A percentile compares a stretch with the other conserved stretches of the same genome.
Conservation (phyloP, 2,113 vertebrate genomes). For the Coptodon bakossiorum region DNA sequence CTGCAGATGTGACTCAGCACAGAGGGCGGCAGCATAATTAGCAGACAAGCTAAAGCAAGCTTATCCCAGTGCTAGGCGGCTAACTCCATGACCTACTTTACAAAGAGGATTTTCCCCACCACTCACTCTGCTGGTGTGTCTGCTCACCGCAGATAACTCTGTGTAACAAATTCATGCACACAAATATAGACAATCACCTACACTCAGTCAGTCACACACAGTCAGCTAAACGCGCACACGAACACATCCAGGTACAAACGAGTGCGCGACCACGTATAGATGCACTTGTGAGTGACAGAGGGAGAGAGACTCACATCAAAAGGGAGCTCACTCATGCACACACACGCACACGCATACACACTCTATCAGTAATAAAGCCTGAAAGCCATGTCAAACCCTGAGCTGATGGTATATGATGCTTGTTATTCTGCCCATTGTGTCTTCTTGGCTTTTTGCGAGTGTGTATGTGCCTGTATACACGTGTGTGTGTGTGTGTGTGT, state of each 20-base stretch:
- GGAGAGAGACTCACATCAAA: background rate
- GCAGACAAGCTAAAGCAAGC: constrained; percentile 58
- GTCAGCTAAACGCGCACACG: background rate
- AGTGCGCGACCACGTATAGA: background rate
- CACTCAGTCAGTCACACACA: background rate
- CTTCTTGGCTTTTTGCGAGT: background rate
- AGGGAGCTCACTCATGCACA: background rate
- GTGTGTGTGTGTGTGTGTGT: too few species aligned
- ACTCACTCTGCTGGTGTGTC: constrained; percentile 46
- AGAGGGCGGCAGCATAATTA: constrained; percentile 54
- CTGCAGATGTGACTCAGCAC: constrained; percentile 62
- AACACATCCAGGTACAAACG: background rate
- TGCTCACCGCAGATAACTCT: constrained; percentile 53
- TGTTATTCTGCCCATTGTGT: constrained; percentile 27
- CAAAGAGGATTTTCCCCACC: constrained; percentile 68
- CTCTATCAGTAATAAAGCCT: background rate
- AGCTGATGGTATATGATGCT: constrained; percentile 37
- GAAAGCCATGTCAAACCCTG: constrained; percentile 13
- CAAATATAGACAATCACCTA: background rate
- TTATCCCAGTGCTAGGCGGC: constrained; percentile 52
- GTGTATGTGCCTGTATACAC: background rate
- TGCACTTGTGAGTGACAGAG: background rate
- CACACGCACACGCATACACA: background rate
- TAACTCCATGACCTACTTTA: constrained; percentile 71
- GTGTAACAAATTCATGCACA: constrained; percentile 37